These are phyloP conservation scores for Acromyrmex charruanus DNA, from an alignment of 1,140 invertebrate genomes.

Conservation along the genomic window DNA sequence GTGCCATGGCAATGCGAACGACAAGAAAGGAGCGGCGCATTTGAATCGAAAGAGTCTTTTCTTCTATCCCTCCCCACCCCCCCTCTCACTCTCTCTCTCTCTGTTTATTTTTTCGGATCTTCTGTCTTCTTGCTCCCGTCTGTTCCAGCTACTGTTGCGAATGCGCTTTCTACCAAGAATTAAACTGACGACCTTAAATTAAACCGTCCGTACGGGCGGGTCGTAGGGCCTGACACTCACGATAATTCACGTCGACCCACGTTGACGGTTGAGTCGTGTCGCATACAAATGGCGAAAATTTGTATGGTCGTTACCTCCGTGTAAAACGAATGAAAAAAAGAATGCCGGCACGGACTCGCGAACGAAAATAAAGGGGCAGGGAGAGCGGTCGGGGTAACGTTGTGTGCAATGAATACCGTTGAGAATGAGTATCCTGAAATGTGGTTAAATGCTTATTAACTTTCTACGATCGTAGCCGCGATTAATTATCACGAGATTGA, in stretches of 20 bases:
- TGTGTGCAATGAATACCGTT: slow-evolving; percentile 45
- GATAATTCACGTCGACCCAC: slow-evolving; percentile 83
- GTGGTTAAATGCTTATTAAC: background rate
- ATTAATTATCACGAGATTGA: slow-evolving; percentile 13
- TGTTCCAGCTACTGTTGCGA: slow-evolving; percentile 78
- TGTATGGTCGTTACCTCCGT: slow-evolving; percentile 78
- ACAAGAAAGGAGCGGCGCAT: slow-evolving; percentile 72
- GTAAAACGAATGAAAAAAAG: slow-evolving; percentile 76
- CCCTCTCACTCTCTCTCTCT: background rate
- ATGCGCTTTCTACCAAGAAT: slow-evolving; percentile 83
- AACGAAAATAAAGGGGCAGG: slow-evolving; percentile 58
- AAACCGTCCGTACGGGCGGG: slow-evolving; percentile 81
- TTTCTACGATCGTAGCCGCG: background rate
- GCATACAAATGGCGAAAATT: slow-evolving; percentile 83
- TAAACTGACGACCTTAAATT: slow-evolving; percentile 84
- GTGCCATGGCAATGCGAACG: slow-evolving; percentile 64
- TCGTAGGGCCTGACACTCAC: slow-evolving; percentile 81
- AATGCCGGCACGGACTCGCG: slow-evolving; percentile 54
- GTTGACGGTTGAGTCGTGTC: slow-evolving; percentile 77
- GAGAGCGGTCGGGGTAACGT: background rate
- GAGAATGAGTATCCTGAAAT: slow-evolving; percentile 33
- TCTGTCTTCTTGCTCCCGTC: slow-evolving; percentile 44
- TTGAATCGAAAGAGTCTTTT: slow-evolving; percentile 71
- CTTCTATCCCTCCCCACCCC: background rate
- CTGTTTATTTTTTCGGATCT: slow-evolving; percentile 14